phyloP scores from a whole-genome alignment of 2,113 vertebrate species.

The Desmodus rotundus region DNA sequence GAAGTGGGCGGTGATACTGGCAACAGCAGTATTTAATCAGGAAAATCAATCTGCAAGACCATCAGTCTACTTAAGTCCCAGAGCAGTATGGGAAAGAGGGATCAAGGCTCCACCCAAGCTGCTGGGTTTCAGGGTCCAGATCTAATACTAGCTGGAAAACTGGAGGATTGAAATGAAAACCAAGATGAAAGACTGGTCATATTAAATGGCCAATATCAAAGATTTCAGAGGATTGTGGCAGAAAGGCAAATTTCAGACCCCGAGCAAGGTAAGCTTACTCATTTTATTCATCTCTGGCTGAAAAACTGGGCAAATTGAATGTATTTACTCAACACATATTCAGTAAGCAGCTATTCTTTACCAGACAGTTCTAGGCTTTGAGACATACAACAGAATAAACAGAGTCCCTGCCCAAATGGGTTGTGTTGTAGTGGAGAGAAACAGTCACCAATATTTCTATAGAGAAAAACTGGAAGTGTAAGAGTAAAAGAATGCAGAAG shows the following conservation, averaged over 20 bases:
- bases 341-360: neutral
- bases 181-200: neutral
- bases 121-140: neutral
- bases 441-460: neutral
- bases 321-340: neutral
- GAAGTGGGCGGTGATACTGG: neutral
- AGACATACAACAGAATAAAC: neutral
- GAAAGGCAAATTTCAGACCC: neutral
- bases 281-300: neutral
- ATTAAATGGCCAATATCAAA: neutral
- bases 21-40: neutral
- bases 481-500: neutral
- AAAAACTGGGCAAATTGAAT: neutral
- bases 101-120: neutral
- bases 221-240: neutral
- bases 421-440: neutral
- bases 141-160: neutral
- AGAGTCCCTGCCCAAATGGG: neutral
- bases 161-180: neutral
- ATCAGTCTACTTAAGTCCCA: neutral
- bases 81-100: neutral
- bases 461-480: neutral
- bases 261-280: neutral
- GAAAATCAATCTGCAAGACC: neutral
- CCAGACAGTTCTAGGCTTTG: neutral